These are phyloP conservation scores for Pseudorectes ferrugineus DNA, from an alignment of 2,113 vertebrate genomes.

Conservation along the genomic window DNA sequence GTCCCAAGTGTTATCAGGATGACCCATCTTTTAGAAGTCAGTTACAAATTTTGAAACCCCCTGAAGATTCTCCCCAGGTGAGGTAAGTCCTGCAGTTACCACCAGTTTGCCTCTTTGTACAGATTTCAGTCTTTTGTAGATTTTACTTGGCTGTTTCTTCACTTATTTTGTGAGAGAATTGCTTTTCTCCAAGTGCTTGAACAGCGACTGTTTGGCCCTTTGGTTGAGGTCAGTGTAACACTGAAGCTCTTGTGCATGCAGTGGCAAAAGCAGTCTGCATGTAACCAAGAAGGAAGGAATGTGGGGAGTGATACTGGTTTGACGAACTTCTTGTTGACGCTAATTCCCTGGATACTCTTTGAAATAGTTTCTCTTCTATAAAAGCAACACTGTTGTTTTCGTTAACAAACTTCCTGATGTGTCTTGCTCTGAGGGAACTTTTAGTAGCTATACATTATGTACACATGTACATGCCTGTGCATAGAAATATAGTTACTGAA, in stretches of 20 bases:
- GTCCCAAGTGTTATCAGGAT: neutral
- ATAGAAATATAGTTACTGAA: neutral
- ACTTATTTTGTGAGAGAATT: neutral
- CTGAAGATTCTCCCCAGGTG: neutral
- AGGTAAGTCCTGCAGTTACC: neutral
- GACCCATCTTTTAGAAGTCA: neutral
- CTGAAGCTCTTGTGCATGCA: neutral
- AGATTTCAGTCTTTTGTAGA: accelerated
- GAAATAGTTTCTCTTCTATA: neutral
- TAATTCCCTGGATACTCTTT: neutral
- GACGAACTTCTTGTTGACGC: neutral
- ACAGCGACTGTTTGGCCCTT: accelerated
- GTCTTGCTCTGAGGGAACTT: neutral
- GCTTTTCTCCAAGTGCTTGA: neutral
- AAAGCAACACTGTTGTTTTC: neutral
- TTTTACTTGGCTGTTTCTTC: neutral
- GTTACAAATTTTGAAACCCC: neutral
- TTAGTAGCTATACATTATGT: neutral
- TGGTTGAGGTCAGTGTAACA: accelerated
- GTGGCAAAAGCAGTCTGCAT: neutral
- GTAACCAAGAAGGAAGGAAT: accelerated
- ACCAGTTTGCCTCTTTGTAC: neutral
- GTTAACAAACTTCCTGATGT: neutral
- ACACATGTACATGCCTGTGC: neutral
- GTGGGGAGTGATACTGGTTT: neutral